A percentile compares a stretch with the other conserved stretches of the same genome.
phyloP scores from a whole-genome alignment of 1,140 invertebrate genomes.

The Laupala kohalensis region DNA sequence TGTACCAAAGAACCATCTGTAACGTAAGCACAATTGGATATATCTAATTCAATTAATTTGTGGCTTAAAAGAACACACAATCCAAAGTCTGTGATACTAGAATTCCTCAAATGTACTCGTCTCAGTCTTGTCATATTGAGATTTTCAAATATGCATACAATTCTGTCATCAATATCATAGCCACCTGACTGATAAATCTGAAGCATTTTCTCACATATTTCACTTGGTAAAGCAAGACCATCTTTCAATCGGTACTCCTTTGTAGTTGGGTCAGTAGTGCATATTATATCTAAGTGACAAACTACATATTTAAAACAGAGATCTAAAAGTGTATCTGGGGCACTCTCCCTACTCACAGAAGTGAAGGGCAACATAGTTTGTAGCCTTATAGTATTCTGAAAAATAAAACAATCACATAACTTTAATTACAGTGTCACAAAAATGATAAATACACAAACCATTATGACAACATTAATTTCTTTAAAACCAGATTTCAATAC shows the following conservation, averaged over 20 bases:
- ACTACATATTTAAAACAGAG: slow-evolving; percentile 49
- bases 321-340: slow-evolving; percentile 38
- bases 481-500: not conserved
- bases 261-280: slow-evolving; percentile 25
- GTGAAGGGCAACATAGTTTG: slow-evolving; percentile 14
- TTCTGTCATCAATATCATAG: slow-evolving; percentile 41
- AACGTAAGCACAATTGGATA: slow-evolving; percentile 55
- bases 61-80: slow-evolving; percentile 53
- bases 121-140: slow-evolving; percentile 48
- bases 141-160: slow-evolving; percentile 60
- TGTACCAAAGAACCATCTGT: slow-evolving; percentile 39
- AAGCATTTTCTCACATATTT: slow-evolving; percentile 57
- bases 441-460: not conserved
- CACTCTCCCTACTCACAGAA: slow-evolving; percentile 13
- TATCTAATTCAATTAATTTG: slow-evolving; percentile 53
- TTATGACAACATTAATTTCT: not conserved
- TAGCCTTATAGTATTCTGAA: not conserved
- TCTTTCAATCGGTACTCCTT: slow-evolving; percentile 30
- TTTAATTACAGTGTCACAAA: not conserved
- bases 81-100: slow-evolving; percentile 53
- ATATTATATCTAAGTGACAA: slow-evolving; percentile 45
- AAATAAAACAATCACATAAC: not conserved
- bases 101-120: slow-evolving; percentile 51
- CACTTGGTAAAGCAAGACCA: slow-evolving; percentile 46
- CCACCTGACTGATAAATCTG: slow-evolving; percentile 40